A percentile compares a stretch with the other conserved stretches of the same genome.
phyloP scores from a whole-genome alignment of 2,113 vertebrate species.

The Calidris pygmaea region DNA sequence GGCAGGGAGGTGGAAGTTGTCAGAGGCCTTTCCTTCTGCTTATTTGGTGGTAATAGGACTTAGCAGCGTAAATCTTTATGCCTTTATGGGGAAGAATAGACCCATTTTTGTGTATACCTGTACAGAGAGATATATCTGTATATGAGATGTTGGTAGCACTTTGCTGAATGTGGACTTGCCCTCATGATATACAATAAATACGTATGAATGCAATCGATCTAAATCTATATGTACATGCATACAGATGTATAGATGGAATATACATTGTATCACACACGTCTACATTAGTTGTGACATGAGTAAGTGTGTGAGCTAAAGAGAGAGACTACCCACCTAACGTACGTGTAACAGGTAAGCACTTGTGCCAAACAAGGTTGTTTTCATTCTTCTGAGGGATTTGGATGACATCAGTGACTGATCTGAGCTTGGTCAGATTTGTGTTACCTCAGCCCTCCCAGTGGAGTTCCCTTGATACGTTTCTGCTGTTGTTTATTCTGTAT shows the following conservation, averaged over 20 bases:
- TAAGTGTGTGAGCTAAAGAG: slow-evolving; percentile 73
- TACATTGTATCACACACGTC: slow-evolving; percentile 1
- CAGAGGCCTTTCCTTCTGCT: slow-evolving; percentile 73
- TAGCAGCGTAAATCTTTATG: slow-evolving; percentile 66
- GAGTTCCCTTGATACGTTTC: slow-evolving; percentile 30
- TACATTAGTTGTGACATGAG: slow-evolving; percentile 3
- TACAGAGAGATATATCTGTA: slow-evolving; percentile 75
- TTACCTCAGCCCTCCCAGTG: background rate
- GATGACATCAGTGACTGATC: background rate
- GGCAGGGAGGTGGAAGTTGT: slow-evolving; percentile 59
- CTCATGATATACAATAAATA: slow-evolving; percentile 74
- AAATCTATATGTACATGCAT: slow-evolving; percentile 67
- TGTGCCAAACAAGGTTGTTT: slow-evolving; percentile 64
- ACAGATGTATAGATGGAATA: slow-evolving; percentile 6
- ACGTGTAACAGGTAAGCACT: slow-evolving; percentile 64
- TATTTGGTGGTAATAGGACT: slow-evolving; percentile 62
- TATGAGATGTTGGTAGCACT: slow-evolving; percentile 71
- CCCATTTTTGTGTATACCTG: slow-evolving; percentile 73
- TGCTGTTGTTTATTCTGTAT: slow-evolving; percentile 16
- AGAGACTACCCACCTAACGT: slow-evolving; percentile 57
- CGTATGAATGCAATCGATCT: slow-evolving; percentile 59
- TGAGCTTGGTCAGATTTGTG: background rate
- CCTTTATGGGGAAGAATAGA: slow-evolving; percentile 53
- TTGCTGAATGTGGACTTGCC: slow-evolving; percentile 77
- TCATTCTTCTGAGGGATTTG: slow-evolving; percentile 35